Conservation (phyloP, 2,888 invertebrate species). For the Tillus elongatus region DNA sequence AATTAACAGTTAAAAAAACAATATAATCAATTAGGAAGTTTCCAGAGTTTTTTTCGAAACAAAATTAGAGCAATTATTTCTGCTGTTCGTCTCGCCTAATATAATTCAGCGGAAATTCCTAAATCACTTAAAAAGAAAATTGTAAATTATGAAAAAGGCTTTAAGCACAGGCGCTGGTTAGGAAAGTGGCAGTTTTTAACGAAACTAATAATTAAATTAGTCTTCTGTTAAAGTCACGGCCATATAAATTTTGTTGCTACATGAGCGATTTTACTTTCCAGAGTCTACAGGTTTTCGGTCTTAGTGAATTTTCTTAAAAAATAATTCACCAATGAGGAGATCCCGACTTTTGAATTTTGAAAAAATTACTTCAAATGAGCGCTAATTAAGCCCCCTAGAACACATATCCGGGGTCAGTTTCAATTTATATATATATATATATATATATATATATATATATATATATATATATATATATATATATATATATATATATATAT, state of each 20-base stretch:
- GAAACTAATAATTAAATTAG: slow-evolving; percentile 31
- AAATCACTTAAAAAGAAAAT: slow-evolving; percentile 14
- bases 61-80: slow-evolving; percentile 1
- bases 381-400: too few relatives aligned
- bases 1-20: neutral
- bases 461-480: too few relatives aligned
- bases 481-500: too few relatives aligned
- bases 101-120: slow-evolving; percentile 12
- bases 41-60: slow-evolving; percentile 2
- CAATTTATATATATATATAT: too few relatives aligned
- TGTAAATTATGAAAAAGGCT: slow-evolving; percentile 20
- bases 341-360: too few relatives aligned
- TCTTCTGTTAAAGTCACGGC: neutral
- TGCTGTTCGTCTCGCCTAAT: slow-evolving; percentile 11
- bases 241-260: neutral
- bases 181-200: slow-evolving; percentile 29
- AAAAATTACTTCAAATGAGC: too few relatives aligned
- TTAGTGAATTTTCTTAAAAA: too few relatives aligned
- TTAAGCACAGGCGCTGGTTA: slow-evolving; percentile 23
- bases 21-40: slow-evolving; percentile 1
- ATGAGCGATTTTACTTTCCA: too few relatives aligned
- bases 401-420: too few relatives aligned
- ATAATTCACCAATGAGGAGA: too few relatives aligned
- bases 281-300: too few relatives aligned
- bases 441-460: too few relatives aligned